Evolutionary conservation across 23 tunicate genomes (phyloP).

Genomic region (Styela clava): DNA sequence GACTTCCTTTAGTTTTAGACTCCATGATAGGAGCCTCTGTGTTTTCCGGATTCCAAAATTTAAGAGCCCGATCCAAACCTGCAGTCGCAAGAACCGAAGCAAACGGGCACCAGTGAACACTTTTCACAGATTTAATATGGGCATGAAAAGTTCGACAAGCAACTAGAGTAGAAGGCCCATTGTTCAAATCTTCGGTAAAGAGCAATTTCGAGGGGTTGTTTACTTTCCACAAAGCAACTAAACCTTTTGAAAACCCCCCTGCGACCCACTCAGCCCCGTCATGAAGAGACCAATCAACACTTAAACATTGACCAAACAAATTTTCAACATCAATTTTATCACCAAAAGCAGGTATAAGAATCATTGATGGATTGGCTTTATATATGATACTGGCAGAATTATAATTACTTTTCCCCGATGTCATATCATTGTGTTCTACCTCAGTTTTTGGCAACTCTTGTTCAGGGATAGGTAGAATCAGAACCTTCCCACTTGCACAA

Average conservation of each 20-base stretch:
- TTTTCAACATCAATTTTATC: background rate
- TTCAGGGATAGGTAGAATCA: conserved; percentile 43
- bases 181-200: background rate
- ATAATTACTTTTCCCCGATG: background rate
- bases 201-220: conserved; percentile 38
- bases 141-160: conserved; percentile 65
- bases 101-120: conserved; percentile 72
- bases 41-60: conserved; percentile 53
- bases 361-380: conserved; percentile 1
- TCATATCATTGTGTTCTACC: background rate
- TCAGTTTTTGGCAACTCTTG: background rate
- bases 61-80: conserved; percentile 49
- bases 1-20: conserved; percentile 36
- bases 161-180: background rate
- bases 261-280: conserved; percentile 40
- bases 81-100: conserved; percentile 45
- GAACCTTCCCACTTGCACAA: conserved; percentile 47
- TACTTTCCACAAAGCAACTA: conserved; percentile 67
- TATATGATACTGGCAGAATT: background rate
- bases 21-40: conserved; percentile 36
- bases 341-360: background rate
- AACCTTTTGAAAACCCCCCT: conserved; percentile 79
- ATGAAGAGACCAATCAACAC: conserved; percentile 47
- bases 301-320: conserved; percentile 67
- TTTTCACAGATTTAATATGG: conserved; percentile 53